A percentile compares a stretch with the other conserved stretches of the same genome.
phyloP scores from a whole-genome alignment of 2,888 invertebrate species.

The Drosophila ustulata region DNA sequence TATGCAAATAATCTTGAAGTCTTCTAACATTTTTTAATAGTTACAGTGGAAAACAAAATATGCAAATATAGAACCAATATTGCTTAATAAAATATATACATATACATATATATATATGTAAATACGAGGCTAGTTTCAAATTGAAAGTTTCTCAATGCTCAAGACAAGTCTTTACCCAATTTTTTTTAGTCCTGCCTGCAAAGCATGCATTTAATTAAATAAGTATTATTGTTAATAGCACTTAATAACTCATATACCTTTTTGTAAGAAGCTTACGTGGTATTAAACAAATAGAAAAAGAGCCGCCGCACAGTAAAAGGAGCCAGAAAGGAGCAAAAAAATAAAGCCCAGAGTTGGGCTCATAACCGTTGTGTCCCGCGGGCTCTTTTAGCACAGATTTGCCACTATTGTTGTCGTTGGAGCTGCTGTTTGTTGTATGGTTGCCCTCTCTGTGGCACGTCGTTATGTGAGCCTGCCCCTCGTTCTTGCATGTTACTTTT shows the following conservation, averaged over 20 bases:
- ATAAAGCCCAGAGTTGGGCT: slow-evolving; percentile 6
- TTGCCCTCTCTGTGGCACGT: slow-evolving; percentile 52
- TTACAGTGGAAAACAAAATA: too few relatives aligned
- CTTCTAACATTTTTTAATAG: too few relatives aligned
- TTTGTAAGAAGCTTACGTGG: neutral
- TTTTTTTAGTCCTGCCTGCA: too few relatives aligned
- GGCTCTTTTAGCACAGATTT: slow-evolving; percentile 59
- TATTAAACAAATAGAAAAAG: slow-evolving; percentile 12
- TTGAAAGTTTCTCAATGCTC: too few relatives aligned
- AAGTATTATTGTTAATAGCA: neutral
- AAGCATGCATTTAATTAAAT: neutral
- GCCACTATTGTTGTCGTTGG: slow-evolving; percentile 40
- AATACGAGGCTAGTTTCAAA: too few relatives aligned
- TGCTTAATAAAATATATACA: too few relatives aligned
- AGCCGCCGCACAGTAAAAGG: slow-evolving; percentile 3
- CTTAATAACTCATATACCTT: slow-evolving; percentile 2
- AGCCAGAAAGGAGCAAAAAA: slow-evolving; percentile 15
- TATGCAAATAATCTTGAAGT: too few relatives aligned
- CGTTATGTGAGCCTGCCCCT: slow-evolving; percentile 46
- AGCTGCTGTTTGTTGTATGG: slow-evolving; percentile 35
- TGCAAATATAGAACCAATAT: too few relatives aligned
- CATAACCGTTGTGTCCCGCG: slow-evolving; percentile 35
- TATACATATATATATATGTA: too few relatives aligned
- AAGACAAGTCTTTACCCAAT: too few relatives aligned
- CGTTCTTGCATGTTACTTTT: slow-evolving; percentile 38